These are phyloP conservation scores for Dynastes maya DNA, from an alignment of 2,888 invertebrate genomes.

Conservation along the genomic window DNA sequence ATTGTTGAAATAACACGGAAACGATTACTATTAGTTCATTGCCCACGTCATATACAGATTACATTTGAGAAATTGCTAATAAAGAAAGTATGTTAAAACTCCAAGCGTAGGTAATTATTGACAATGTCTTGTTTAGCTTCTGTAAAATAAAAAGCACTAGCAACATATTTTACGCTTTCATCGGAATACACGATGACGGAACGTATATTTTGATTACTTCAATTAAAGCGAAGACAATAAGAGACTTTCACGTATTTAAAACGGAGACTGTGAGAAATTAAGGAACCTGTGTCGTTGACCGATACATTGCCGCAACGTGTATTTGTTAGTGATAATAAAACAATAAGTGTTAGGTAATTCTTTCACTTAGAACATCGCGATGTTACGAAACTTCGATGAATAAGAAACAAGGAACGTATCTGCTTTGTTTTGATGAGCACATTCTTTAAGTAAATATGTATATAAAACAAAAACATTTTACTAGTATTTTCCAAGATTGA, in stretches of 20 bases:
- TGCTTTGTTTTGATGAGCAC: too few species aligned
- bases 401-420: background rate
- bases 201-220: conserved; percentile 23
- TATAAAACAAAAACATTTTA: too few species aligned
- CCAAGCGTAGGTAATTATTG: conserved; percentile 18
- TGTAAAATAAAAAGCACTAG: conserved; percentile 2
- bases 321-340: conserved; percentile 37
- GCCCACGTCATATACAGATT: background rate
- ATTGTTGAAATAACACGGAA: conserved; percentile 1
- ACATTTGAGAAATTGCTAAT: conserved; percentile 13
- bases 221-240: conserved; percentile 41
- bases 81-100: conserved; percentile 21
- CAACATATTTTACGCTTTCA: conserved; percentile 42
- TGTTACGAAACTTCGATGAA: background rate
- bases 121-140: conserved; percentile 6
- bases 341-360: conserved; percentile 34
- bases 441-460: too few species aligned
- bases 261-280: conserved; percentile 33
- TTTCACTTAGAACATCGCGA: background rate
- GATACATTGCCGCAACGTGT: conserved; percentile 14
- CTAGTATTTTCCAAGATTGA: too few species aligned
- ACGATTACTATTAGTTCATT: background rate
- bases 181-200: background rate
- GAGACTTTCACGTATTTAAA: conserved; percentile 34
- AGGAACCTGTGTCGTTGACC: conserved; percentile 39